Percentiles rank a stretch among this genome's conserved stretches.
Conservation (phyloP, 1,140 invertebrate species). For the Polypedilum vanderplanki region DNA sequence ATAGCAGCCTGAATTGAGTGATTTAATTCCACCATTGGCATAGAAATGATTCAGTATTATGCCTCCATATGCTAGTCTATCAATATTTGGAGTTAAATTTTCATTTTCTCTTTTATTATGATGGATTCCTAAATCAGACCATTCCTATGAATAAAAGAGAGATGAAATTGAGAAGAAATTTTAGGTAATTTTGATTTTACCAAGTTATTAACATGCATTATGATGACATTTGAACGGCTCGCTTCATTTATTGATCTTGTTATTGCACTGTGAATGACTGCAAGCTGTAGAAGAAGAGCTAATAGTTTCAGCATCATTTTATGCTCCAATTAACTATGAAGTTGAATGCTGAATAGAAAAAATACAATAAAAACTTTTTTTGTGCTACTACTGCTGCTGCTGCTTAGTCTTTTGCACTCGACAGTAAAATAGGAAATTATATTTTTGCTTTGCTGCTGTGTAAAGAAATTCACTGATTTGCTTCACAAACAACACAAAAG, state of each 20-base stretch:
- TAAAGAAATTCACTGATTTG: no score
- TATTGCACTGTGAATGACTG: background rate
- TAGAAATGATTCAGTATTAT: slow-evolving; percentile 22
- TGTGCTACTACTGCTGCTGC: background rate
- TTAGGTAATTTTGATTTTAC: background rate
- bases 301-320: background rate
- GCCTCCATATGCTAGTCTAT: background rate
- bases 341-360: background rate
- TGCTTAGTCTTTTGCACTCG: background rate
- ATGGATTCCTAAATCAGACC: slow-evolving; percentile 2
- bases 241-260: background rate
- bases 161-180: background rate
- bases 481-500: no score
- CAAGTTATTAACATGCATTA: slow-evolving; percentile 6
- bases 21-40: background rate
- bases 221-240: background rate
- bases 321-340: background rate
- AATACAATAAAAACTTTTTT: background rate
- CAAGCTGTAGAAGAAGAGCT: background rate
- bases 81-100: slow-evolving; percentile 25
- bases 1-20: background rate
- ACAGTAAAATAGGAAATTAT: background rate
- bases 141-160: background rate
- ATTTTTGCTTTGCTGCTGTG: background rate
- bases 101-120: background rate